These are phyloP conservation scores for Himalopsyche tibetana DNA, from an alignment of 2,888 invertebrate species.

Conservation along the genomic window DNA sequence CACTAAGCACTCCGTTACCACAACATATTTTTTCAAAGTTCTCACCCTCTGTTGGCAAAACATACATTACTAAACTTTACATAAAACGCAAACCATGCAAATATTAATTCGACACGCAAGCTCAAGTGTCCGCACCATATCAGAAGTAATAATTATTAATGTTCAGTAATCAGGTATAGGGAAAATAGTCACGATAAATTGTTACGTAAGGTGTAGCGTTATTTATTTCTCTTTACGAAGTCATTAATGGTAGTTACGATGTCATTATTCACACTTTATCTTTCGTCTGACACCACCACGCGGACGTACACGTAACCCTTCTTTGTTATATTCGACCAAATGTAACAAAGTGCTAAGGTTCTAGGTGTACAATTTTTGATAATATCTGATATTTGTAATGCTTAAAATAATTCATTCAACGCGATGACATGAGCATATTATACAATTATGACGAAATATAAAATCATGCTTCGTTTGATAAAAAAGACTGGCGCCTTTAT, in stretches of 20 bases:
- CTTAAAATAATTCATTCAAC: too few species aligned
- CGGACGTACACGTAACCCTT: neutral
- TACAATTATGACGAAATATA: too few species aligned
- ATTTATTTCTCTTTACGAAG: slow-evolving; percentile 60
- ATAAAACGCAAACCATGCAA: neutral
- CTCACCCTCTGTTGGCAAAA: neutral
- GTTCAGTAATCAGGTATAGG: neutral
- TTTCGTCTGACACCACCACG: slow-evolving; percentile 31
- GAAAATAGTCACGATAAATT: slow-evolving; percentile 17
- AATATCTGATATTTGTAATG: too few species aligned
- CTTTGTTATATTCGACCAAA: too few species aligned
- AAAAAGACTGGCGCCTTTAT: too few species aligned
- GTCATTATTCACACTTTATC: slow-evolving; percentile 60
- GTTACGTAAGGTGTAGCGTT: slow-evolving; percentile 43
- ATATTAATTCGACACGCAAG: neutral
- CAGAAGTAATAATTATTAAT: slow-evolving; percentile 1
- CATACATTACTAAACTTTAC: neutral
- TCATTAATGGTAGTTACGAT: slow-evolving; percentile 58
- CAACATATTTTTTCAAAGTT: neutral
- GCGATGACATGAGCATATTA: too few species aligned
- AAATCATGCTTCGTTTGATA: too few species aligned
- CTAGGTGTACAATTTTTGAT: too few species aligned
- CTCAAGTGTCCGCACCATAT: slow-evolving; percentile 1
- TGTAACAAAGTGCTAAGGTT: too few species aligned
- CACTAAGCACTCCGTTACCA: neutral